These are phyloP conservation scores for Campoplex nolae DNA, from an alignment of 2,888 invertebrate species.

Conservation along the genomic window DNA sequence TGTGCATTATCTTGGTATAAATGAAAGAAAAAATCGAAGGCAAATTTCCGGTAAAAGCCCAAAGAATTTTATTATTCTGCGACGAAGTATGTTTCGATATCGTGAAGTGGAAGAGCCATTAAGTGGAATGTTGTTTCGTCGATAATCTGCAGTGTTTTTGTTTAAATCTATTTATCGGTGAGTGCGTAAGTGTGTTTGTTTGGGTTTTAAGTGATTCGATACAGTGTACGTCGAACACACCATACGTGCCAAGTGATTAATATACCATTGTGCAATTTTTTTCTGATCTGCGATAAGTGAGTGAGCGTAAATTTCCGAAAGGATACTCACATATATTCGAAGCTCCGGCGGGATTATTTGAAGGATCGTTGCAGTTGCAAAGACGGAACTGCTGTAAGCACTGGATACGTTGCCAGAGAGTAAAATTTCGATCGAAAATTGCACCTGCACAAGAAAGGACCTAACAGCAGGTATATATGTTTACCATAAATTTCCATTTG, in stretches of 20 bases:
- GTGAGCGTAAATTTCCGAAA: conserved; percentile 22
- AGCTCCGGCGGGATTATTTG: conserved; percentile 41
- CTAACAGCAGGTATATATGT: conserved; percentile 57
- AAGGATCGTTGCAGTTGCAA: conserved; percentile 36
- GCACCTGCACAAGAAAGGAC: conserved; percentile 34
- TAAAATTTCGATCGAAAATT: conserved; percentile 1
- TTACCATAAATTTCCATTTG: conserved; percentile 20
- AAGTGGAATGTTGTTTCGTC: conserved; percentile 13
- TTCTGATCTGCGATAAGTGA: conserved; percentile 29
- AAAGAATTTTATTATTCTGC: not conserved
- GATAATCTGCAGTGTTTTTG: conserved; percentile 5
- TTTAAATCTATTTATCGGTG: not conserved
- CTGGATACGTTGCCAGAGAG: not conserved
- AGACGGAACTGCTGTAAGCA: conserved; percentile 17
- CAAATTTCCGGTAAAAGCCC: not conserved
- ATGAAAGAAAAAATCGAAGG: not conserved
- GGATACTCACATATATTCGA: conserved; percentile 18
- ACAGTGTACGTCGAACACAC: conserved; percentile 7
- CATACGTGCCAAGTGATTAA: conserved; percentile 24
- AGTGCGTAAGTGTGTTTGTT: not conserved
- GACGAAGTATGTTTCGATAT: not conserved
- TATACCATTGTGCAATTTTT: conserved; percentile 25
- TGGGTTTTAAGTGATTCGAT: conserved; percentile 32
- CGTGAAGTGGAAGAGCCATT: conserved; percentile 4
- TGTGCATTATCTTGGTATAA: not conserved